Percentiles rank a stretch among this genome's conserved stretches.
Evolutionary conservation across 2,797 vertebrate species (phyloP).

Genomic region (Brachyalestes nurse): DNA sequence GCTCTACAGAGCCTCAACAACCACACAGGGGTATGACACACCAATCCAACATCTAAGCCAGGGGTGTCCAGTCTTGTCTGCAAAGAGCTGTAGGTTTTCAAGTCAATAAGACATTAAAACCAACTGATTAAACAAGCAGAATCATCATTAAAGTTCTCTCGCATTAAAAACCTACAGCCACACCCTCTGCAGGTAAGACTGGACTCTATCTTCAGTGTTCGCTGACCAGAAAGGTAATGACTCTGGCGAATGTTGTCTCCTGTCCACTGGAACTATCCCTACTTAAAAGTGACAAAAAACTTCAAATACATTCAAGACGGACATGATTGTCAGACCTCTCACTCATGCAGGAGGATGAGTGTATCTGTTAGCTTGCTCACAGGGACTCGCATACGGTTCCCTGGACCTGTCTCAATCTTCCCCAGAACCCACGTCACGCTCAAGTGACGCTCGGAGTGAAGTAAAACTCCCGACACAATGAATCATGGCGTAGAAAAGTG

Average conservation of each 20-base stretch:
- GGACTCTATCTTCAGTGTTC: no score
- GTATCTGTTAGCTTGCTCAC: not conserved
- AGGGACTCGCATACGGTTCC: not conserved
- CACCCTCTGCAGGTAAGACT: no score
- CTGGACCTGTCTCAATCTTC: not conserved
- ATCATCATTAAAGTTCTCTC: no score
- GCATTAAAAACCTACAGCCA: no score
- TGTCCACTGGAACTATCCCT: not conserved
- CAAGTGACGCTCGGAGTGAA: not conserved
- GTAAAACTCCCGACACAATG: not conserved
- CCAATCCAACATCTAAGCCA: not conserved
- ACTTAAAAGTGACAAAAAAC: slow-evolving; percentile 14
- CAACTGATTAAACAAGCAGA: no score
- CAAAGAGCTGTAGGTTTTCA: no score
- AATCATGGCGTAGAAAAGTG: not conserved
- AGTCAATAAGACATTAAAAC: no score
- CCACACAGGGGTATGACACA: not conserved
- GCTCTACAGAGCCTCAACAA: not conserved
- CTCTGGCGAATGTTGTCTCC: not conserved
- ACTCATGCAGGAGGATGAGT: not conserved
- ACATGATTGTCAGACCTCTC: slow-evolving; percentile 23
- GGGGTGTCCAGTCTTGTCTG: no score
- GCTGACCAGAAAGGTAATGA: not conserved
- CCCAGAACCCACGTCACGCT: not conserved
- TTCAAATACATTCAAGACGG: slow-evolving; percentile 43